Evolutionary conservation across 1,140 invertebrate genomes (phyloP), one percentile per base, ranked within the genome.

Genomic region (Wasmannia auropunctata): DNA sequence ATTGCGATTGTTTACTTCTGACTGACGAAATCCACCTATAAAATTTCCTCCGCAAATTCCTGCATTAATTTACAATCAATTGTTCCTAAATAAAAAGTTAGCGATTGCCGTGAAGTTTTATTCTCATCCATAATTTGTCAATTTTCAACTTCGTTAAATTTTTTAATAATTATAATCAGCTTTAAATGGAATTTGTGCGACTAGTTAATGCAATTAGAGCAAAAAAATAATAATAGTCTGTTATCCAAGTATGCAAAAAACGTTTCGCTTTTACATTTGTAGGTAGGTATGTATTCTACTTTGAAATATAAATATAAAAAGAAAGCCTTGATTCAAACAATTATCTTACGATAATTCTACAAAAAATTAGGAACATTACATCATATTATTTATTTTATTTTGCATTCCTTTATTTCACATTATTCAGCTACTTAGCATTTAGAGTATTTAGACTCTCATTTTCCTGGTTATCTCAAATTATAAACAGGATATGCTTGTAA

Each of bases 31-130:
- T 3, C 2, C 14, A 6, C 1, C 22, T 3, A 34, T 54, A 10
- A 74, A 34, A 51, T 54, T 58, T 58, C 16, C 4, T 40, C 37
- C 10, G 2, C 22, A 1, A 28, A 62, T 31, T n/a, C 10, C 10
- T 62, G 5, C 16, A 62, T 62, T 80, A 69, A 65, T 51, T 67
- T 67, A 3, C 14, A 69, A 11, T 49, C 14, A 19, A 69, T 69
- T 69, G 3, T 54, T 70, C 2, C 7, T 49, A 7, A 10, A 51
- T n/a, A 31, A 25, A 75, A n/a, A 28, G 40, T 34, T 74, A 46
- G 16, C 1, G 6, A 49, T 70, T 54, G 0, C 7, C 7, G 16
- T 5, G n/a, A n/a, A 63, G 5, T n/a, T 14, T 37, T 2, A 54
- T 34, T 70, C 49, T 2, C 19, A 49, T 4, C 7, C 14, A 46